Base-by-base conservation (phyloP, 2,113 vertebrate genomes). In the Tetrax tetrax region DNA sequence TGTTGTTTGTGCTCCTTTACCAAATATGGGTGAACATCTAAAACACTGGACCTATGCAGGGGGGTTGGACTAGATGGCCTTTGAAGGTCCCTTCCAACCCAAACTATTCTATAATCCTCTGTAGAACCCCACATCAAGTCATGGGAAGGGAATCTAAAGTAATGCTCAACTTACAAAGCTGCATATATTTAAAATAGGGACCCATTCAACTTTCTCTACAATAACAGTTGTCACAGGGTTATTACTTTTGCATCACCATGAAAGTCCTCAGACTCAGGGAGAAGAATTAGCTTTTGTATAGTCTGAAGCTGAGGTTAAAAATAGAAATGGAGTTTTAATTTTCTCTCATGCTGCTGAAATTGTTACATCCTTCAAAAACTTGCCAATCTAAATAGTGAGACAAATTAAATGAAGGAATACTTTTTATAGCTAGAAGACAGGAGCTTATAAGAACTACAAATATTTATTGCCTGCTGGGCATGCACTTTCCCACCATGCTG, bases 241-340 rank as follows among this genome's bases (percentile, higher is more conserved):
- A 35, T 63, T 79, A 76, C 28, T 90, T 90, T 29, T 63, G 71
- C n/a, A 57, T 17, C 13, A 81, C 66, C 47, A 12, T 27, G 19
- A 17, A 78, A 57, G 22, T 69, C 57, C 76, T 77, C 35, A 61
- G n/a, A 37, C 9, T 69, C 22, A 18, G 50, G 28, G n/a, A 80
- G 77, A 88, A 80, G 41, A 89, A 95, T 74, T 77, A 66, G 50
- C n/a, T 89, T 82, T 94, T 86, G 50, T 77, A 43, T 14, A 83
- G n/a, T 66, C 54, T 74, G 69, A 89, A 82, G 51, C 7, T 29
- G 7, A 82, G 24, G 47, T 74, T 91, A 83, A 93, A 87, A 88
- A 54, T 23, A 85, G 86, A 72, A 90, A 59, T 47, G 66, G 51
- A 53, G 4, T 75, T 87, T 87, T 66, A 29, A 84, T 78, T 95